phyloP scores from a whole-genome alignment of 1,140 invertebrate species.

The Helicoverpa zea region DNA sequence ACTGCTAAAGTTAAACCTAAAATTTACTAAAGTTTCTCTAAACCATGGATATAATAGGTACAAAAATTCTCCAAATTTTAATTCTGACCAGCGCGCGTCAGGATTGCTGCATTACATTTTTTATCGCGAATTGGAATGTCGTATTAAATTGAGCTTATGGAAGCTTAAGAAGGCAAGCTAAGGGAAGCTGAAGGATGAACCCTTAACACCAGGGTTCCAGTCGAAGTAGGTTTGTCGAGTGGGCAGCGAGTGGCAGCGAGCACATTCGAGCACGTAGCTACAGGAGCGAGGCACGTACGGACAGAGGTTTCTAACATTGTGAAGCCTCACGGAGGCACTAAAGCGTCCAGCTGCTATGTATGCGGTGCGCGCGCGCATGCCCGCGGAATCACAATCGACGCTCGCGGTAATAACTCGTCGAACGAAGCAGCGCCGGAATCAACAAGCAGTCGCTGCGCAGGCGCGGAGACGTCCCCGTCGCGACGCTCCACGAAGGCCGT shows the following conservation, averaged over 20 bases:
- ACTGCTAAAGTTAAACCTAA: no score
- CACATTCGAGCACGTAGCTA: conserved; percentile 43
- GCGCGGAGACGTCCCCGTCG: not conserved
- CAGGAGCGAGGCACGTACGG: conserved; percentile 50
- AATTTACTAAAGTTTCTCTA: no score
- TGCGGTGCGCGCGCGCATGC: conserved; percentile 59
- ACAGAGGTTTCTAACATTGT: conserved; percentile 58
- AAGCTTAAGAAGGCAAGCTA: no score
- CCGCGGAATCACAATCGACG: conserved; percentile 69
- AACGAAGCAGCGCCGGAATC: conserved; percentile 60
- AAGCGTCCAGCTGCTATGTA: conserved; percentile 59
- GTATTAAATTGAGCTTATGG: no score
- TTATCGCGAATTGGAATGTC: no score
- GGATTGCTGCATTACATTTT: no score
- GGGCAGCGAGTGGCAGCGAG: not conserved
- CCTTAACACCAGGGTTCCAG: no score
- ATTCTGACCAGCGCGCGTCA: no score
- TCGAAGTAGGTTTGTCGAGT: not conserved
- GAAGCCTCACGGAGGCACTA: conserved; percentile 50
- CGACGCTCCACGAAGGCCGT: not conserved
- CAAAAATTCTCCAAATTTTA: no score
- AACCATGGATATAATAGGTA: no score
- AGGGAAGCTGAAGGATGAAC: no score
- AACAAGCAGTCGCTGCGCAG: conserved; percentile 58
- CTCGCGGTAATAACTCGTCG: conserved; percentile 73